Evolutionary conservation across 1,140 invertebrate genomes (phyloP).

Genomic region (Coboldia fuscipes): DNA sequence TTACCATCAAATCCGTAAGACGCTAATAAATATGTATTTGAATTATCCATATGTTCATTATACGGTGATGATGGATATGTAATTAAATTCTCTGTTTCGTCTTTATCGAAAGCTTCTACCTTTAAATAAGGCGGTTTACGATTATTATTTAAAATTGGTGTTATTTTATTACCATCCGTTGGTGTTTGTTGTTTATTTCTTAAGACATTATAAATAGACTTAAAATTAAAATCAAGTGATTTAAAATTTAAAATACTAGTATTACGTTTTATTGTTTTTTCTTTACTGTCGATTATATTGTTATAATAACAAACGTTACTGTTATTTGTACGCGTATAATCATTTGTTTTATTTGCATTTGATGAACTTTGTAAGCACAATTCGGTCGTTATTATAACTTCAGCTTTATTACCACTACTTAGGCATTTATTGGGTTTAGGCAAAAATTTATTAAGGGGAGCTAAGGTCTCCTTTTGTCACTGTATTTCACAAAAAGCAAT

Average conservation of each 20-base stretch:
- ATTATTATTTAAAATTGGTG: conserved; percentile 3
- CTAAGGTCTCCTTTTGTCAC: conserved; percentile 35
- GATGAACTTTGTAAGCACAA: neutral
- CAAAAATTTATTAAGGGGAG: conserved; percentile 24
- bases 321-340: neutral
- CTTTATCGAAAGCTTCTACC: conserved; percentile 16
- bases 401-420: no score
- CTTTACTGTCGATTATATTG: neutral
- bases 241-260: conserved; percentile 17
- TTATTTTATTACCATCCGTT: neutral
- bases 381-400: neutral
- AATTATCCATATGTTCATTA: conserved; percentile 7
- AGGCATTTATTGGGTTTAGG: no score
- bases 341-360: neutral
- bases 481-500: conserved; percentile 45
- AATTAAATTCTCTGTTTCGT: conserved; percentile 9
- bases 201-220: conserved; percentile 15
- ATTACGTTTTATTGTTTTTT: conserved; percentile 4
- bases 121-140: conserved; percentile 13
- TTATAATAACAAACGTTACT: neutral
- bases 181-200: conserved; percentile 2
- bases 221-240: conserved; percentile 18
- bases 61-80: conserved; percentile 13
- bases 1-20: conserved; percentile 2
- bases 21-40: conserved; percentile 9